phyloP scores from a whole-genome alignment of 92 coral and sea anemone genomes.

The Zoanthus solanderi region DNA sequence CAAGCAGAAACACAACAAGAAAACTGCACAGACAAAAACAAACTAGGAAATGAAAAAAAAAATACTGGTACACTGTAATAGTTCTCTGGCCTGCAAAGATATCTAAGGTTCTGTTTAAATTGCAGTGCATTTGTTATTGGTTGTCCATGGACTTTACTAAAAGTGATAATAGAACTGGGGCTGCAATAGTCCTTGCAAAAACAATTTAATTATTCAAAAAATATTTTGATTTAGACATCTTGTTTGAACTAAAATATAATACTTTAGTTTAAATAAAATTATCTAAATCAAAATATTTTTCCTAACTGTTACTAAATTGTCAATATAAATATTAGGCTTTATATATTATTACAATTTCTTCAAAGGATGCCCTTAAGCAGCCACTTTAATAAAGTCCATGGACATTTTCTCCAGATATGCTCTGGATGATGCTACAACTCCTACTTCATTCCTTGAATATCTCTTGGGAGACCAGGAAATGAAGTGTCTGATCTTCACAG shows the following conservation, averaged over 20 bases:
- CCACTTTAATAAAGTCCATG: background rate
- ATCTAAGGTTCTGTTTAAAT: background rate
- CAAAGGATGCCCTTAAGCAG: slow-evolving; percentile 30
- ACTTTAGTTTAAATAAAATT: no score
- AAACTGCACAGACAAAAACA: slow-evolving; percentile 32
- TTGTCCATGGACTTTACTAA: slow-evolving; percentile 13
- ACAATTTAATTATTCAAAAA: slow-evolving; percentile 8
- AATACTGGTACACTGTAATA: no score
- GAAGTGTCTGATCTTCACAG: background rate
- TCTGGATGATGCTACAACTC: background rate
- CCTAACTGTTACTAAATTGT: background rate
- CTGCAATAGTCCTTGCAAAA: slow-evolving; percentile 10
- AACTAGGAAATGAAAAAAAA: slow-evolving; percentile 5
- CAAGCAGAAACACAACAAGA: background rate
- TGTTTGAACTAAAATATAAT: background rate
- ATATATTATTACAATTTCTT: background rate
- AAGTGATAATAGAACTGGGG: slow-evolving; percentile 9
- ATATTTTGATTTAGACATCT: slow-evolving; percentile 1
- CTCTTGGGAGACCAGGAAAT: slow-evolving; percentile 26
- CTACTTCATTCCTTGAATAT: background rate
- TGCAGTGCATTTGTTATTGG: slow-evolving; percentile 6
- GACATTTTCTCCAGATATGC: slow-evolving; percentile 2
- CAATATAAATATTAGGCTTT: background rate
- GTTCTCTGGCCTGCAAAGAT: no score
- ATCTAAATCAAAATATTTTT: background rate